phyloP scores from a whole-genome alignment of 2,797 vertebrate genomes.

The Garrulus glandarius region DNA sequence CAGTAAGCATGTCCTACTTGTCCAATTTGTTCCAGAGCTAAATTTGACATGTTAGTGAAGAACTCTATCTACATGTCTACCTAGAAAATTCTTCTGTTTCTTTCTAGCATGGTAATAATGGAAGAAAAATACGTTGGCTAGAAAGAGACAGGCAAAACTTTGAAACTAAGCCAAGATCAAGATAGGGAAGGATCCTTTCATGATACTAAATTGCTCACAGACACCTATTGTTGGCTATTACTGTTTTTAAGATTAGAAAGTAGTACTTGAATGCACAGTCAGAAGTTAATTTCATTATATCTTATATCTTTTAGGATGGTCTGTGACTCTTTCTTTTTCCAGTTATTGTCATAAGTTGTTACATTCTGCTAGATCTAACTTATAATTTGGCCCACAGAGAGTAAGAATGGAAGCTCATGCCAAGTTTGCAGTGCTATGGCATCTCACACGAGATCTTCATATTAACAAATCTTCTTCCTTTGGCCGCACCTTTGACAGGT shows the following conservation, averaged over 20 bases:
- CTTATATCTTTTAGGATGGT: not conserved
- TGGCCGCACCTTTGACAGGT: constrained; percentile 98
- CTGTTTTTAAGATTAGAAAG: not conserved
- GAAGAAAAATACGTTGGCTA: not conserved
- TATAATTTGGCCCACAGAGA: constrained; percentile 78
- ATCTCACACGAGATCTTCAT: constrained; percentile 95
- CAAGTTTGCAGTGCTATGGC: constrained; percentile 97
- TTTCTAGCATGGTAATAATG: not conserved
- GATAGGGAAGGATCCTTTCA: not conserved
- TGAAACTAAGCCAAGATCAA: not conserved
- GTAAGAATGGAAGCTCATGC: constrained; percentile 93
- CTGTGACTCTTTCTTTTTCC: not conserved
- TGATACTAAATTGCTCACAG: not conserved
- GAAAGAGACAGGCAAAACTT: not conserved
- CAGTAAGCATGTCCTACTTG: not conserved
- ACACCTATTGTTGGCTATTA: not conserved
- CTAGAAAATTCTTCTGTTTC: not conserved
- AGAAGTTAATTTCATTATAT: not conserved
- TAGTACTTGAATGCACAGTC: not conserved
- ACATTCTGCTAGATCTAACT: not conserved
- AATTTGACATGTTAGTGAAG: not conserved
- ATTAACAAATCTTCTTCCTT: constrained; percentile 95
- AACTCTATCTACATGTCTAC: not conserved
- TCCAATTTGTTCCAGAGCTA: not conserved
- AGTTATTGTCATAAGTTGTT: not conserved